These are phyloP conservation scores for Eurystomus glaucurus DNA, from an alignment of 2,797 vertebrate species.

Conservation along the genomic window DNA sequence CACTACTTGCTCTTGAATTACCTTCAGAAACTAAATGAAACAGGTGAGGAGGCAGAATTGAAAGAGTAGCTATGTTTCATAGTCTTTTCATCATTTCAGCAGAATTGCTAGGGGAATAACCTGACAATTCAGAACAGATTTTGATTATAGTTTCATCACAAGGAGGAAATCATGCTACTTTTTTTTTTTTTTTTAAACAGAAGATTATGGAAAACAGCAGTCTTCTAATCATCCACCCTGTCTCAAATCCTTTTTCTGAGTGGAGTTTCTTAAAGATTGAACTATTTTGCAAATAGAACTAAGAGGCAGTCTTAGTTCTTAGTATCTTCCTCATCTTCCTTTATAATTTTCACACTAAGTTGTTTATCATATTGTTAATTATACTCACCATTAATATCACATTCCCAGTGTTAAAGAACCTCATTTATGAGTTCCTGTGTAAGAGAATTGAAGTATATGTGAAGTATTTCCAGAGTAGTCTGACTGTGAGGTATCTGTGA, in stretches of 20 bases:
- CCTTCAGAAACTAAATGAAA: background rate
- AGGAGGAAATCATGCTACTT: background rate
- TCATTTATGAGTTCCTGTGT: background rate
- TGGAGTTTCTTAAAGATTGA: background rate
- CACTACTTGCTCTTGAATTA: background rate
- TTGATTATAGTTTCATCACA: background rate
- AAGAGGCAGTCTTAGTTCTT: background rate
- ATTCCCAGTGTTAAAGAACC: background rate
- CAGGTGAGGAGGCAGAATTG: background rate
- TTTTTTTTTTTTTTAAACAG: background rate
- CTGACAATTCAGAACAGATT: background rate
- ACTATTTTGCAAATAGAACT: background rate
- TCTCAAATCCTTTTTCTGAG: background rate
- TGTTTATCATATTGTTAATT: background rate
- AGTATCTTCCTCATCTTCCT: background rate
- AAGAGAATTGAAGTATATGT: background rate
- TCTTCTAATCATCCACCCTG: background rate
- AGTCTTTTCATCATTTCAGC: background rate
- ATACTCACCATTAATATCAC: background rate
- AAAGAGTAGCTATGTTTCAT: background rate
- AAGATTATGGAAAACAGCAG: accelerated
- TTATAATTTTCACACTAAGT: background rate
- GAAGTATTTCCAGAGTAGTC: background rate
- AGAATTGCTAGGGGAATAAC: background rate
- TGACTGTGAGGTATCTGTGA: background rate